Conservation (phyloP, 2,797 vertebrate species). For the Limnodromus scolopaceus region DNA sequence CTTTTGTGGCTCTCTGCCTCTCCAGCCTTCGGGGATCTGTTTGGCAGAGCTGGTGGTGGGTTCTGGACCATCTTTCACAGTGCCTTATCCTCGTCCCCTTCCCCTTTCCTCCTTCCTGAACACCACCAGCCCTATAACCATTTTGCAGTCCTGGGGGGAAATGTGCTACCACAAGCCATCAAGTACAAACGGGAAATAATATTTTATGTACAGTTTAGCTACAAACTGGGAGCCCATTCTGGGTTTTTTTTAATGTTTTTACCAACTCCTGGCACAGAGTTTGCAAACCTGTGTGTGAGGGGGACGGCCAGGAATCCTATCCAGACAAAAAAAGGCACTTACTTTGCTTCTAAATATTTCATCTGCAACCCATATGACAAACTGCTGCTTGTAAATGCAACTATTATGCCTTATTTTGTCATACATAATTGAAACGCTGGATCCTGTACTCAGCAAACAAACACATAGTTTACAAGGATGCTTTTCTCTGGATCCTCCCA, state of each 20-base stretch:
- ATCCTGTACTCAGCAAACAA: neutral
- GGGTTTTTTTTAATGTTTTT: neutral
- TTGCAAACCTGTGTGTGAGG: neutral
- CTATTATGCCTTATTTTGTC: conserved; percentile 14
- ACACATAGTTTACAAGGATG: neutral
- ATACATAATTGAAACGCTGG: neutral
- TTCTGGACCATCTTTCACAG: rapidly evolving
- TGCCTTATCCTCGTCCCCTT: neutral
- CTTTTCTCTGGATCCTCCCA: neutral
- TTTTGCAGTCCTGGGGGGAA: rapidly evolving
- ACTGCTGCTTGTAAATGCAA: conserved; percentile 17
- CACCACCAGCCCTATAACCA: neutral
- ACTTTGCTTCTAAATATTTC: conserved; percentile 17
- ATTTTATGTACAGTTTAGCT: neutral
- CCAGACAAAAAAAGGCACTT: neutral
- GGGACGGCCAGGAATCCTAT: neutral
- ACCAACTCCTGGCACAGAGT: neutral
- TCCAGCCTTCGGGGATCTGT: neutral
- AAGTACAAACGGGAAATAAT: neutral
- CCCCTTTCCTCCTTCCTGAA: neutral
- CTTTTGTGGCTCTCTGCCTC: neutral
- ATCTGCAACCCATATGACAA: neutral
- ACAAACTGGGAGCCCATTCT: neutral
- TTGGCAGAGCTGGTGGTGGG: neutral
- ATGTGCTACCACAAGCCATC: neutral